phyloP scores from a whole-genome alignment of 2,797 vertebrate species.

The Sebastes itinus region DNA sequence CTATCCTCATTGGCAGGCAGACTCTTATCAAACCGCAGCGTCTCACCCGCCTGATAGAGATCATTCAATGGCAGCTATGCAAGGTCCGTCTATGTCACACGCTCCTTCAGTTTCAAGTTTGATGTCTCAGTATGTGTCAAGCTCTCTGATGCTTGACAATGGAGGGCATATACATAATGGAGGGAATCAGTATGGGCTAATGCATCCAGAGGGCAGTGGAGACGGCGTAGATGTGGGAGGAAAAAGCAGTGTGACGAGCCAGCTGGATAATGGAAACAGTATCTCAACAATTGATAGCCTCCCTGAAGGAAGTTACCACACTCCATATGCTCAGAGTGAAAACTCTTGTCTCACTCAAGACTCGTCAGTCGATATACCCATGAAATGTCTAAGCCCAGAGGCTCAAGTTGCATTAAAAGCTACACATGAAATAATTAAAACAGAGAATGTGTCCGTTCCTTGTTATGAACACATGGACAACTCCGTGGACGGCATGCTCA shows the following conservation, averaged over 20 bases:
- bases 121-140: slow-evolving; percentile 86
- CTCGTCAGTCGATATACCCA: slow-evolving; percentile 63
- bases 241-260: slow-evolving; percentile 64
- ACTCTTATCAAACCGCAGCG: slow-evolving; percentile 73
- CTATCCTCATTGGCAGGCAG: slow-evolving; percentile 78
- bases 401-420: slow-evolving; percentile 54
- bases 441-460: slow-evolving; percentile 65
- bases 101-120: slow-evolving; percentile 79
- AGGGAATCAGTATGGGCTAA: slow-evolving; percentile 79
- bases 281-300: slow-evolving; percentile 76
- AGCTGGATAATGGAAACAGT: slow-evolving; percentile 69
- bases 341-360: slow-evolving; percentile 63
- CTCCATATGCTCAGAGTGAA: slow-evolving; percentile 69
- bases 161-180: slow-evolving; percentile 82
- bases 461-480: slow-evolving; percentile 77
- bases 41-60: slow-evolving; percentile 75
- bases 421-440: slow-evolving; percentile 61
- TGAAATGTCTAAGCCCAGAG: slow-evolving; percentile 70
- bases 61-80: slow-evolving; percentile 66
- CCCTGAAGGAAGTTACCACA: slow-evolving; percentile 73
- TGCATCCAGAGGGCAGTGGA: slow-evolving; percentile 69
- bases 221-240: slow-evolving; percentile 63
- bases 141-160: slow-evolving; percentile 84
- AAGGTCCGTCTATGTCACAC: slow-evolving; percentile 54
- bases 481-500: slow-evolving; percentile 68